A percentile compares a stretch with the other conserved stretches of the same genome.
Conservation (phyloP, 1,140 invertebrate genomes). For the Coenobita brevimanus region DNA sequence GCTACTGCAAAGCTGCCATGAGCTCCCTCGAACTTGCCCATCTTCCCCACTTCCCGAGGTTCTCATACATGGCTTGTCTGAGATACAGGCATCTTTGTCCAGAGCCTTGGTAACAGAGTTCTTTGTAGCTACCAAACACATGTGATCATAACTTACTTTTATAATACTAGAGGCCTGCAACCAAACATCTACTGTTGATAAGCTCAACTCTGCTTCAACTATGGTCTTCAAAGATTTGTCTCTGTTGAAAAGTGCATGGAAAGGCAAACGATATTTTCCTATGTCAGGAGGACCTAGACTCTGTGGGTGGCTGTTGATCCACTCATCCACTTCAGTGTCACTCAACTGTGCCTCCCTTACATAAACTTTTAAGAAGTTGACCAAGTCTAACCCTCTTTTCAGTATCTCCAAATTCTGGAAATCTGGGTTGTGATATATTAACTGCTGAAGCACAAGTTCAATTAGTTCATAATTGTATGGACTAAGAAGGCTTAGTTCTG, state of each 20-base stretch:
- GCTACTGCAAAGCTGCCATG: slow-evolving; percentile 57
- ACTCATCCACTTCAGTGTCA: slow-evolving; percentile 60
- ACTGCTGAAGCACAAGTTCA: slow-evolving; percentile 40
- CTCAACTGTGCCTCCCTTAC: slow-evolving; percentile 31
- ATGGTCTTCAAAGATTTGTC: slow-evolving; percentile 53
- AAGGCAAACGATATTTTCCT: slow-evolving; percentile 58
- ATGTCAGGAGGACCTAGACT: slow-evolving; percentile 44
- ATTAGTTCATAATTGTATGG: slow-evolving; percentile 67
- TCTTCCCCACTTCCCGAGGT: not conserved
- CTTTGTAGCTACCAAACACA: slow-evolving; percentile 59
- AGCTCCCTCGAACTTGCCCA: not conserved
- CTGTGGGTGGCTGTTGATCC: slow-evolving; percentile 50
- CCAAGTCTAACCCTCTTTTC: slow-evolving; percentile 58
- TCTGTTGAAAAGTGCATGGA: slow-evolving; percentile 55
- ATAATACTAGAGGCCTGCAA: slow-evolving; percentile 43
- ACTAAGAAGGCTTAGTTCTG: slow-evolving; percentile 35
- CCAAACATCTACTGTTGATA: slow-evolving; percentile 61
- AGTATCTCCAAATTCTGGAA: not conserved
- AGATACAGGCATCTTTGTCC: slow-evolving; percentile 16
- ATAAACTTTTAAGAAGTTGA: slow-evolving; percentile 63
- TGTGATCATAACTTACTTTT: slow-evolving; percentile 56
- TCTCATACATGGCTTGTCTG: not conserved
- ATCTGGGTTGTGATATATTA: slow-evolving; percentile 33
- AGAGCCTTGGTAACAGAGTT: slow-evolving; percentile 59
- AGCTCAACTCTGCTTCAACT: slow-evolving; percentile 59